Conservation (phyloP, 2,888 invertebrate genomes). For the Coenonympha arcania region DNA sequence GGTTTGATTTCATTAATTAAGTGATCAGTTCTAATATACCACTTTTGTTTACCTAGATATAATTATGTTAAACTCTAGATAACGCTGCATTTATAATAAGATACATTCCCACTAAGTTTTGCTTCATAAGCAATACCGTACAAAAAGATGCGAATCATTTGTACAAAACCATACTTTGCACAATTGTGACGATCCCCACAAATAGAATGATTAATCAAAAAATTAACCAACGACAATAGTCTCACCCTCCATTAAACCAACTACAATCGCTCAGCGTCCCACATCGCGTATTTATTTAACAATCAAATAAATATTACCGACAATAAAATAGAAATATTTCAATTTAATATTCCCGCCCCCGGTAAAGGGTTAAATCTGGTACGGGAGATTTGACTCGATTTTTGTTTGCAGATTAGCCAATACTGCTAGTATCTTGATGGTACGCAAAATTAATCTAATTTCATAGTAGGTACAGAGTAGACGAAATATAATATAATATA, state of each 20-base stretch:
- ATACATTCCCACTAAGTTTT: too few species aligned
- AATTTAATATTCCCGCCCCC: conserved; percentile 67
- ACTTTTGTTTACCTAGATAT: too few species aligned
- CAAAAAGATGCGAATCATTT: conserved; percentile 29
- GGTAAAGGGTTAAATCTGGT: conserved; percentile 62
- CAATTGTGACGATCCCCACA: conserved; percentile 53
- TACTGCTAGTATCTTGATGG: conserved; percentile 57
- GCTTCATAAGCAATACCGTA: too few species aligned
- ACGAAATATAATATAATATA: conserved; percentile 11
- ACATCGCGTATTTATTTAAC: conserved; percentile 71
- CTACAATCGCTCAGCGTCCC: conserved; percentile 67
- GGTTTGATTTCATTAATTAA: too few species aligned
- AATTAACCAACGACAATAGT: conserved; percentile 70
- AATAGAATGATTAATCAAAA: conserved; percentile 71
- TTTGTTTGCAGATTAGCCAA: conserved; percentile 56
- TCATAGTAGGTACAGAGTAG: conserved; percentile 22
- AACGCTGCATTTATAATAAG: too few species aligned
- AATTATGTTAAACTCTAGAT: too few species aligned
- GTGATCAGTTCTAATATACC: too few species aligned
- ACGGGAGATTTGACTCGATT: conserved; percentile 42
- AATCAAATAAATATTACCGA: conserved; percentile 74
- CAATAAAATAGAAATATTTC: conserved; percentile 74
- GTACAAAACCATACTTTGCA: conserved; percentile 50
- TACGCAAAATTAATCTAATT: conserved; percentile 68
- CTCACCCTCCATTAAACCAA: conserved; percentile 61